phyloP scores from a whole-genome alignment of 2,113 vertebrate genomes.

The Rhodinocichla rosea region DNA sequence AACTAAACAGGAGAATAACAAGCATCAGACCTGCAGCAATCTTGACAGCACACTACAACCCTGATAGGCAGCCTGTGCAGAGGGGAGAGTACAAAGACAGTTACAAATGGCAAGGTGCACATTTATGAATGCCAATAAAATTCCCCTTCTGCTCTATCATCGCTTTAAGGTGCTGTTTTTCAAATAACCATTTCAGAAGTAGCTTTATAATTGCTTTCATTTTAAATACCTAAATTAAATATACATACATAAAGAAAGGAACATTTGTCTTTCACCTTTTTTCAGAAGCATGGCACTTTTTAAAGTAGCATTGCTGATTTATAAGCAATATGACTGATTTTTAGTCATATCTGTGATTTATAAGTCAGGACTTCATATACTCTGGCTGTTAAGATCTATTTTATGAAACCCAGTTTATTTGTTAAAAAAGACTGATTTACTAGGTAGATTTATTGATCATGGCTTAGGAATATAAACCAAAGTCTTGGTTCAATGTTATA shows the following conservation, averaged over 20 bases:
- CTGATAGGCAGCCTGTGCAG: background rate
- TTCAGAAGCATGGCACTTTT: conserved; percentile 3
- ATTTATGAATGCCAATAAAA: conserved; percentile 42
- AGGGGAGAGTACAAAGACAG: conserved; percentile 40
- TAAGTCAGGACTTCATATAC: conserved; percentile 26
- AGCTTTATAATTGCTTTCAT: conserved; percentile 45
- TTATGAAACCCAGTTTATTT: conserved; percentile 56
- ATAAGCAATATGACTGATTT: conserved; percentile 44
- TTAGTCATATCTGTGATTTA: conserved; percentile 33
- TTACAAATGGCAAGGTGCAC: conserved; percentile 32
- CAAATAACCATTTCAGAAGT: conserved; percentile 7
- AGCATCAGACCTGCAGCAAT: background rate
- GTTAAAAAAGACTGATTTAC: conserved; percentile 47
- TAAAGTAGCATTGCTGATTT: conserved; percentile 43
- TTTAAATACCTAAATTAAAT: conserved; percentile 58
- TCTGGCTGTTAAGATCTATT: conserved; percentile 22
- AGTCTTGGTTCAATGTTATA: conserved; percentile 11
- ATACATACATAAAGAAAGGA: conserved; percentile 37
- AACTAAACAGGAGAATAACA: conserved; percentile 33
- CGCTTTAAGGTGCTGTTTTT: conserved; percentile 22
- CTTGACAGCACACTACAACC: background rate
- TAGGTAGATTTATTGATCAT: conserved; percentile 49
- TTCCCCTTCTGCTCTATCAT: conserved; percentile 6
- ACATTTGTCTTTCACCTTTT: conserved; percentile 37
- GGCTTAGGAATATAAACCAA: conserved; percentile 30